These are phyloP conservation scores for Eulimnadia texana DNA, from an alignment of 1,140 invertebrate genomes.

Conservation along the genomic window DNA sequence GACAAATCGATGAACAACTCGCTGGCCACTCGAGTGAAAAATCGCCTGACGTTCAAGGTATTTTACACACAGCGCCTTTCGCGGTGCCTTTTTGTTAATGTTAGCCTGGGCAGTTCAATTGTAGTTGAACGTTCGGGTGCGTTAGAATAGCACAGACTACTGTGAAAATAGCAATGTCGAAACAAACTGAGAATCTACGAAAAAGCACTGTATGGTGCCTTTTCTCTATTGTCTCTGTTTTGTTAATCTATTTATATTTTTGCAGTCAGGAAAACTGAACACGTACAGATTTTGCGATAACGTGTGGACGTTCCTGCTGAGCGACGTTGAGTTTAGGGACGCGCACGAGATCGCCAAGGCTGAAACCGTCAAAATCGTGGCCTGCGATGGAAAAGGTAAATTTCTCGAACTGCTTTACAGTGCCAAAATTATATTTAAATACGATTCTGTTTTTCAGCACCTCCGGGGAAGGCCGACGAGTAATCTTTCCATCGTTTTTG, in stretches of 20 bases:
- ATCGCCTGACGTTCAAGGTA: slow-evolving; percentile 80
- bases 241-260: not conserved
- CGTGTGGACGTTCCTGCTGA: slow-evolving; percentile 99
- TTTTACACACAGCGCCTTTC: not conserved
- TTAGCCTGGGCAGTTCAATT: too few relatives aligned
- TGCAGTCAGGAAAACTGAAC: slow-evolving; percentile 80
- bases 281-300: slow-evolving; percentile 99
- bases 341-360: slow-evolving; percentile 86
- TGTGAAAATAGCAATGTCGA: too few relatives aligned
- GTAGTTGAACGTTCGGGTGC: too few relatives aligned
- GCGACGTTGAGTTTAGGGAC: slow-evolving; percentile 95
- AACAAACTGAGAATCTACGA: too few relatives aligned
- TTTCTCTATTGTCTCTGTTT: too few relatives aligned
- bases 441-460: slow-evolving; percentile 1
- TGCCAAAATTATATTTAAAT: not conserved
- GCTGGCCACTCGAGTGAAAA: slow-evolving; percentile 79
- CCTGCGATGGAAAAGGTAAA: slow-evolving; percentile 95
- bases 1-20: slow-evolving; percentile 94
- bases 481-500: not conserved
- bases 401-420: slow-evolving; percentile 15
- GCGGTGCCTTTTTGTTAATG: not conserved
- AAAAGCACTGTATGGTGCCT: too few relatives aligned
- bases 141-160: too few relatives aligned
- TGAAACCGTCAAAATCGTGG: slow-evolving; percentile 98
- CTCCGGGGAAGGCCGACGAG: not conserved